phyloP scores from a whole-genome alignment of 1,140 invertebrate genomes.

The Anastrepha obliqua region DNA sequence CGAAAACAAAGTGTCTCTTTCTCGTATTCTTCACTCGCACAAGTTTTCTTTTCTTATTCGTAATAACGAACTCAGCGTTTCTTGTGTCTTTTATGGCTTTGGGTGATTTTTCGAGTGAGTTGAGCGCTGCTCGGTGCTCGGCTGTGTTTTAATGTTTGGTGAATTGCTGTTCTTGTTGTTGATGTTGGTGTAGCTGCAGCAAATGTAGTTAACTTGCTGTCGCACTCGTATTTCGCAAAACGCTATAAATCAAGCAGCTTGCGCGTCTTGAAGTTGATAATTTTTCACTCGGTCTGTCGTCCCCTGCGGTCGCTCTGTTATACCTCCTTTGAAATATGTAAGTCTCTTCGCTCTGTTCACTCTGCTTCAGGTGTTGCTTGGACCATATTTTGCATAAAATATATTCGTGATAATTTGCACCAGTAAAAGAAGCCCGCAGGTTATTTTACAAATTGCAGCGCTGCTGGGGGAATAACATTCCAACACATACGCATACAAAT shows the following conservation, averaged over 20 bases:
- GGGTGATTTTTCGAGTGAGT: neutral
- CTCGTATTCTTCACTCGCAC: neutral
- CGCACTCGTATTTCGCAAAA: neutral
- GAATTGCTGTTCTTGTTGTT: neutral
- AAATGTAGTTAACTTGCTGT: neutral
- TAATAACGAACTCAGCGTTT: neutral
- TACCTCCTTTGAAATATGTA: no score
- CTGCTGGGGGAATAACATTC: neutral
- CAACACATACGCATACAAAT: neutral
- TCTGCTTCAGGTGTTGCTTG: neutral
- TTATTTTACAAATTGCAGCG: neutral
- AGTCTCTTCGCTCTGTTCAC: no score
- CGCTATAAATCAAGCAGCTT: slow-evolving; percentile 16
- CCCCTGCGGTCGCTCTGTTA: no score
- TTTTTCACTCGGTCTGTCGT: neutral
- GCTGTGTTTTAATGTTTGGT: neutral
- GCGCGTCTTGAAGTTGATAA: neutral
- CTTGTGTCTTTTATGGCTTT: slow-evolving; percentile 1
- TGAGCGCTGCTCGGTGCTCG: neutral
- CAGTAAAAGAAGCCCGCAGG: neutral
- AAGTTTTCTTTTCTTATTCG: neutral
- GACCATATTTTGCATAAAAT: neutral
- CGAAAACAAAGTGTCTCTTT: neutral
- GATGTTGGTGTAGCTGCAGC: neutral
- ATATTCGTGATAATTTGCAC: neutral